Conservation (phyloP, 2,888 invertebrate genomes). For the Palloptera scutellata region DNA sequence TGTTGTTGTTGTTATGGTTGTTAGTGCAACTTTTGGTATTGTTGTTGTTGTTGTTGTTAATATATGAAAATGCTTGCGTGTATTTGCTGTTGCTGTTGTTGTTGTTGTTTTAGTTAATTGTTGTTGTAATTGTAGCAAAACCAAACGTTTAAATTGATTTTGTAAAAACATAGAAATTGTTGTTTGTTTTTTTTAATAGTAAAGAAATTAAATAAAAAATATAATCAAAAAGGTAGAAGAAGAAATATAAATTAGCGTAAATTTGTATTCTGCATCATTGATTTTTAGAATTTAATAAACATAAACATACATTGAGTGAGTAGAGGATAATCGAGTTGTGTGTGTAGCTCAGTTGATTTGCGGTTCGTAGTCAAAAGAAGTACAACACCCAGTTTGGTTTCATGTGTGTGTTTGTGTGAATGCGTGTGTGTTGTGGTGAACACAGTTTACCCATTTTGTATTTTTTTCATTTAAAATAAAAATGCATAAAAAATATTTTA, state of each 20-base stretch:
- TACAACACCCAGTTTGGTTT: too few species aligned
- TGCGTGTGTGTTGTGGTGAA: neutral
- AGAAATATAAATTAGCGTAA: neutral
- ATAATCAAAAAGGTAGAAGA: neutral
- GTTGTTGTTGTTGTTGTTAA: conserved; percentile 26
- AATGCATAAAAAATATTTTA: too few species aligned
- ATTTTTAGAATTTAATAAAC: too few species aligned
- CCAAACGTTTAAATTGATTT: neutral
- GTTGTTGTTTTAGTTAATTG: neutral
- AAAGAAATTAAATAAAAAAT: neutral
- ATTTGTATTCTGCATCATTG: too few species aligned
- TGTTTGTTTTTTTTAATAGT: neutral
- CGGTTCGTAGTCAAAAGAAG: neutral
- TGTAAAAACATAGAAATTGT: neutral
- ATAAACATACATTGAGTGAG: neutral
- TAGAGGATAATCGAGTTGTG: neutral
- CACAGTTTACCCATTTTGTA: neutral
- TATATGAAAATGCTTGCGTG: conserved; percentile 22
- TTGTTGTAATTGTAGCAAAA: neutral
- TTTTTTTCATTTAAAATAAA: too few species aligned
- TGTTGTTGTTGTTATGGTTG: conserved; percentile 30
- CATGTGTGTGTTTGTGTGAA: neutral
- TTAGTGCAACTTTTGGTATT: conserved; percentile 15
- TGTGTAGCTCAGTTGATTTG: neutral
- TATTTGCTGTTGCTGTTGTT: neutral